phyloP scores from a whole-genome alignment of 2,113 vertebrate genomes.

The Poicephalus gulielmi region DNA sequence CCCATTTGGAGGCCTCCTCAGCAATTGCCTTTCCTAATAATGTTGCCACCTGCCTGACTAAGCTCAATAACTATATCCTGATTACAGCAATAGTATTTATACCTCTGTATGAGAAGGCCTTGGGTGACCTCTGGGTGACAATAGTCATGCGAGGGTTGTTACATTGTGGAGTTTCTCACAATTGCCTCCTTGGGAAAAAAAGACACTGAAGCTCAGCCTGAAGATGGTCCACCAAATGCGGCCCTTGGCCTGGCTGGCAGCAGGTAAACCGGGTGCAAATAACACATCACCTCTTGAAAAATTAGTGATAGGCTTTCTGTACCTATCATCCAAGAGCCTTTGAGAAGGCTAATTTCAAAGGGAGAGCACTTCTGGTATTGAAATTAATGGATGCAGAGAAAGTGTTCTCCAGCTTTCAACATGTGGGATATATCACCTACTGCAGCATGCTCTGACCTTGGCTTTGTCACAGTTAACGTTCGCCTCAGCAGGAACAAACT shows the following conservation, averaged over 20 bases:
- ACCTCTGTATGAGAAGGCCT: not conserved
- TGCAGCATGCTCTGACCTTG: fast-evolving
- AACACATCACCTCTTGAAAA: not conserved
- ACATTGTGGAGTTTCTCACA: not conserved
- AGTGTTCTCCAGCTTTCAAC: not conserved
- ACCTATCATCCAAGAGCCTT: not conserved
- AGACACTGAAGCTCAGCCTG: not conserved
- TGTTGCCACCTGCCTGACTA: not conserved
- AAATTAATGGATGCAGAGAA: not conserved
- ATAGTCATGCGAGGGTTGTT: not conserved
- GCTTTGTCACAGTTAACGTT: not conserved
- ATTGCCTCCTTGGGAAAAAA: not conserved
- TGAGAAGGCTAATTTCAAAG: not conserved
- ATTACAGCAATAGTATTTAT: slow-evolving; percentile 42
- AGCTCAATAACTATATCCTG: slow-evolving; percentile 28
- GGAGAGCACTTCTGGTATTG: not conserved
- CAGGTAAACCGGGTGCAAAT: not conserved
- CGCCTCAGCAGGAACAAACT: not conserved
- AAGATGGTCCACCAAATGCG: not conserved
- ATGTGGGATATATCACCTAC: not conserved
- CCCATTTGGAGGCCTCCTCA: not conserved
- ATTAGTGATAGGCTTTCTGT: not conserved
- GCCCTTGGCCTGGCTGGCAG: not conserved
- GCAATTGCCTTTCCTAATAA: not conserved
- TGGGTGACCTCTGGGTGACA: not conserved